Evolutionary conservation across 2,888 invertebrate genomes (phyloP), one percentile per base, ranked within the genome.

Genomic region (Drosophila recens): DNA sequence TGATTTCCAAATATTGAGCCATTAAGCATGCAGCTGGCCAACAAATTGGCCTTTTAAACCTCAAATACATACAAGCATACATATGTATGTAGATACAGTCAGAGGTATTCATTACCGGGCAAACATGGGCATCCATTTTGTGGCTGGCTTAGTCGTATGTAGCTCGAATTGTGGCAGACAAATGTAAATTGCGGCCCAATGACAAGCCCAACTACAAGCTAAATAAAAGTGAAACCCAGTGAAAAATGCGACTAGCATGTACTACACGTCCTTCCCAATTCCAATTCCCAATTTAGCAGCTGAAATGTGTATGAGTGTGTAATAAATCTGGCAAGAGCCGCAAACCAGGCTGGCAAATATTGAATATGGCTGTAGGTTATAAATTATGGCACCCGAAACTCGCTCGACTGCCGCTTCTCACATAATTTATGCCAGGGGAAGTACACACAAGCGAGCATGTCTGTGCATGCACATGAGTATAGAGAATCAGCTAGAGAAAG

Each of bases 311-410:
- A 36, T 71, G 56, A 63, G 65, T 45, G 61, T 62, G 72, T 53
- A 80, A 89, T 87, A 87, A 89, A 87, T 89, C 85, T 74, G 51
- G 38, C 30, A 58, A 54, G 72, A 74, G 76, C 66, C 70, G 67
- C 68, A 57, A 63, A 67, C 62, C 72, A 54, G 70, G 11, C 81
- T 59, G 87, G 88, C 85, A 87, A 87, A 87, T 87, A 87, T 87
- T 87, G 89, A 87, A 89, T 85, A 80, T 87, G 79, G 89, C 86
- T 80, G 72, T 67, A 70, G 87, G 89, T 70, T 85, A 79, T 87
- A 89, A 89, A 89, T 87, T 89, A 89, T 85, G 79, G 79, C 76
- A 64, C 71, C 77, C 83, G 53, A 78, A 86, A 48, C 45, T 45
- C 71, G 69, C 80, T 80, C 69, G 73, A 66, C 75, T 71, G 69